phyloP scores from a whole-genome alignment of 2,797 vertebrate species.

The Psittacula derbiana region DNA sequence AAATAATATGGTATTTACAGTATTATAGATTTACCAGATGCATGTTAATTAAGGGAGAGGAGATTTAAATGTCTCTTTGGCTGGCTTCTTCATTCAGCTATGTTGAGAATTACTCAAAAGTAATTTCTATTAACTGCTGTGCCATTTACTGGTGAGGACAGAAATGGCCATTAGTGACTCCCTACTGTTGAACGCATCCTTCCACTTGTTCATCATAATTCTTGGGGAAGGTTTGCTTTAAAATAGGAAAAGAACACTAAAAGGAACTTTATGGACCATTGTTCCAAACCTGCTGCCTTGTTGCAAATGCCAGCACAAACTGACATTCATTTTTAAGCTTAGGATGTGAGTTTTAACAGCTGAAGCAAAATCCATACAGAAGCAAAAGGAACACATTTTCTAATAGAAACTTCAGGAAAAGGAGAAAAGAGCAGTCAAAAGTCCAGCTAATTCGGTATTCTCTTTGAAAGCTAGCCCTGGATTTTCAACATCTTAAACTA shows the following conservation, averaged over 20 bases:
- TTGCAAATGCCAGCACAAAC: background rate
- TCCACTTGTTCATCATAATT: background rate
- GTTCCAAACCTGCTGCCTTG: background rate
- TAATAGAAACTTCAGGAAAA: background rate
- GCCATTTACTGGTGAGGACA: slow-evolving; percentile 26
- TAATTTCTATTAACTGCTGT: slow-evolving; percentile 31
- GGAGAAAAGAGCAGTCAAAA: background rate
- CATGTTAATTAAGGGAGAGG: slow-evolving; percentile 26
- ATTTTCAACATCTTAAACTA: background rate
- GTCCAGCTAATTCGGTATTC: background rate
- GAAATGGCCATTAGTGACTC: slow-evolving; percentile 30
- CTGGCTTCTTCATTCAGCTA: slow-evolving; percentile 15
- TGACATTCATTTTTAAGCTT: slow-evolving; percentile 34
- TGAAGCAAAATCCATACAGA: background rate
- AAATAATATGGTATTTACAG: slow-evolving; percentile 15
- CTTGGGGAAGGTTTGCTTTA: background rate
- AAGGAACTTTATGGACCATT: background rate
- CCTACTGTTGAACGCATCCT: background rate
- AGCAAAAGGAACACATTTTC: background rate
- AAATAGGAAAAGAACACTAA: background rate
- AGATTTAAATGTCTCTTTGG: slow-evolving; percentile 2
- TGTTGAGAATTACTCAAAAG: slow-evolving; percentile 16
- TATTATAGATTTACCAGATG: background rate
- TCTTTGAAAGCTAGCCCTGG: background rate
- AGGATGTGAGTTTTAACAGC: background rate